Evolutionary conservation across 2,888 invertebrate species (phyloP), one percentile per base, ranked within the genome.

Genomic region (Microdon myrmicae): DNA sequence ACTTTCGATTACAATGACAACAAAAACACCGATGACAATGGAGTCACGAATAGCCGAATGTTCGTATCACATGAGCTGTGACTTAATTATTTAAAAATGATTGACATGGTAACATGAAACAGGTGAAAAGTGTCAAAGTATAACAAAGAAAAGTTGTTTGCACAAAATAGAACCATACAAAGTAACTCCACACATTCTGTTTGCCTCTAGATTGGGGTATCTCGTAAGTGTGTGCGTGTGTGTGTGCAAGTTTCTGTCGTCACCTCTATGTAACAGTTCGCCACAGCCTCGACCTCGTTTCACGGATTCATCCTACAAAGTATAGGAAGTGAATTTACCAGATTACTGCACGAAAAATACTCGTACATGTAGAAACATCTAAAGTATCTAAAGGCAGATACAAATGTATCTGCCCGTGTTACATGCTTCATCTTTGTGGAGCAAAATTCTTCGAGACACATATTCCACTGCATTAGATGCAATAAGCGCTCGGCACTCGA

Each of bases 271-370:
- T 9, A 20, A 12, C 16, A 20, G 29, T 4, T 10, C 19, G n/a
- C 32, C 7, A 53, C 17, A 64, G 38, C 53, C 64, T 64, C 64
- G 64, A 64, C 64, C 64, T 45, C 51, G 58, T 58, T 64, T 45
- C 35, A 7, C 19, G 45, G 39, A 55, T 41, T 43, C 51, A 56
- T 47, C 28, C 45, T 43, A 41, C 56, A 45, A 37, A 39, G 31
- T 64, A 34, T 56, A 56, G 61, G 56, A 64, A 58, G 58, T 47
- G 47, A 64, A 64, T 47, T 64, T 53, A 53, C 64, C 32, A 53
- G 64, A 56, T 64, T 58, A 64, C 58, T 53, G 32, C 20, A 51
- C 45, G 56, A 37, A 26, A 37, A 29, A 41, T 41, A 19, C 25
- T n/a, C n/a, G n/a, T n/a, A n/a, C n/a, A n/a, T n/a, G n/a, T n/a